Evolutionary conservation across 1,140 invertebrate species (phyloP).

Genomic region (Ceratina calcarata): DNA sequence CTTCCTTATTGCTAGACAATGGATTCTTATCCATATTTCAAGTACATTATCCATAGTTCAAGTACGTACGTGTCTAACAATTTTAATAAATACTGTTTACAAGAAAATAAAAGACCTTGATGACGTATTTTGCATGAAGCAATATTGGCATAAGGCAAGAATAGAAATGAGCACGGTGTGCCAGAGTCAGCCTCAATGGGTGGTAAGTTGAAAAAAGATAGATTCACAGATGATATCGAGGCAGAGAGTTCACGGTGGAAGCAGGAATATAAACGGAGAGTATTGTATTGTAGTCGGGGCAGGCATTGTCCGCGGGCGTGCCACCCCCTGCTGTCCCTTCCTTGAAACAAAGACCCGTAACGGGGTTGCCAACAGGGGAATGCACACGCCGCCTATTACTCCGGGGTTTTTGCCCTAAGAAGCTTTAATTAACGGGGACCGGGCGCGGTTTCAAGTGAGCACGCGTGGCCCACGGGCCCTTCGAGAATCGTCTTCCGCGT

Average conservation of each 20-base stretch:
- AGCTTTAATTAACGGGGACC: slow-evolving; percentile 61
- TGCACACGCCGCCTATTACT: slow-evolving; percentile 49
- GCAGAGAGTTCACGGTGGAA: slow-evolving; percentile 47
- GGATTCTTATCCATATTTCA: no score
- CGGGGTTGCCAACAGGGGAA: slow-evolving; percentile 56
- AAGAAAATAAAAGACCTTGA: no score
- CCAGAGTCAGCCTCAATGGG: neutral
- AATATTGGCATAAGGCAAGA: no score
- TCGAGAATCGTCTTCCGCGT: slow-evolving; percentile 20
- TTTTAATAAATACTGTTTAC: no score
- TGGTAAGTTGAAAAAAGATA: neutral
- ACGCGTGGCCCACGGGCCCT: neutral
- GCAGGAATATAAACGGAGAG: slow-evolving; percentile 54
- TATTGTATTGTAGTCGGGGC: slow-evolving; percentile 57
- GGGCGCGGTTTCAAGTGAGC: slow-evolving; percentile 10
- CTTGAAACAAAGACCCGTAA: slow-evolving; percentile 64
- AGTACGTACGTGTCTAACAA: no score
- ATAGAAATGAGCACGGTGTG: no score
- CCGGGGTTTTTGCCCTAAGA: slow-evolving; percentile 45
- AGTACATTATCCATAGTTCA: no score
- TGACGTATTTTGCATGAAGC: no score
- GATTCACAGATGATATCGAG: slow-evolving; percentile 42
- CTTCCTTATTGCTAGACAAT: no score
- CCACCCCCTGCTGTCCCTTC: slow-evolving; percentile 27
- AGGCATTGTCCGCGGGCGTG: slow-evolving; percentile 66